Evolutionary conservation across 1,140 invertebrate genomes (phyloP), one percentile per base, ranked within the genome.

Genomic region (Pantala flavescens): DNA sequence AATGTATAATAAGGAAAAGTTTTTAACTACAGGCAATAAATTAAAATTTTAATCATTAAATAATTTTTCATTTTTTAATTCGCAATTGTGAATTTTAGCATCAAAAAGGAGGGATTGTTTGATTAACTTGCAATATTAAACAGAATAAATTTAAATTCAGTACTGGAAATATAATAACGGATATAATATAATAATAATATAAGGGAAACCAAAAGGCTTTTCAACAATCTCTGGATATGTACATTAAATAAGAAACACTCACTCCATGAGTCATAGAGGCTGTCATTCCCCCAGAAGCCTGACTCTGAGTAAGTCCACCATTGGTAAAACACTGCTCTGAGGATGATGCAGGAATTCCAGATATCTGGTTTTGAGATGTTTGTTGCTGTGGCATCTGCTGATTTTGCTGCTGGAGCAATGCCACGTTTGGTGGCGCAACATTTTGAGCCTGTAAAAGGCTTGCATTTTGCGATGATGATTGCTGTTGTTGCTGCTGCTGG

Each of bases 401-500:
- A 75, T 78, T 77, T 21, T 78, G 77, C 28, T 79, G 79, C 71
- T 80, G 73, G 23, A 75, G 71, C 55, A 63, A 21, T 63, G 49
- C 49, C 49, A 63, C 43, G 23, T 49, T 49, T 21, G 73, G 23
- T 49, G 73, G 36, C 49, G 42, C 49, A n/a, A 49, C 42, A 24
- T 23, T 23, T 3, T 10, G 23, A 72, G 71, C 9, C 71, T 72
- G 71, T 72, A 72, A n/a, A 24, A 72, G 71, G 14, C 71, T 24
- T 16, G 71, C 1, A 14, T 72, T 28, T n/a, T 36, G 42, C 19
- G 28, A 63, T 28, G 78, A 79, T 24, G 80, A 79, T 16, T 74
- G 73, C 0, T 75, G 70, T 70, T 75, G 74, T 49, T 49, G 79
- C 43, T 83, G 78, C 36, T 81, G 81, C 63, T 80, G 81, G 28